Percentiles rank a stretch among this genome's conserved stretches.
These are phyloP conservation scores for Coenonympha arcania DNA, from an alignment of 2,888 invertebrate genomes.

Conservation along the genomic window DNA sequence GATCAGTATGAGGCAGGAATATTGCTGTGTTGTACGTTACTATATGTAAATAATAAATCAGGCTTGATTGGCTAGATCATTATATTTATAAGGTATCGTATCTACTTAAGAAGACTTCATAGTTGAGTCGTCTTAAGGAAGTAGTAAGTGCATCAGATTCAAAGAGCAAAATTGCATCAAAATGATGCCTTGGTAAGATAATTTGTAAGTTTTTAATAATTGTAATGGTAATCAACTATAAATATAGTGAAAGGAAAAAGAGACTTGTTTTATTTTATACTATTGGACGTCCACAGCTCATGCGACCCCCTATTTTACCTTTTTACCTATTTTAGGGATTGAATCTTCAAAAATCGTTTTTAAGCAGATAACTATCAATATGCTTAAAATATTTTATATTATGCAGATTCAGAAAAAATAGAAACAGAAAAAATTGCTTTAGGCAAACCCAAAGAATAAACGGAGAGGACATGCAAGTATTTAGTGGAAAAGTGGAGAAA, in stretches of 20 bases:
- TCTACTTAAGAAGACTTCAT: constrained; percentile 41
- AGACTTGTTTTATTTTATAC: constrained; percentile 16
- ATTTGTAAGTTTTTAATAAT: constrained; percentile 14
- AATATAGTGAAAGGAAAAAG: constrained; percentile 19
- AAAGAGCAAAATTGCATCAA: constrained; percentile 39
- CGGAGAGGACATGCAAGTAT: too few relatives aligned
- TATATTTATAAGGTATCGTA: constrained; percentile 51
- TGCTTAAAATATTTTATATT: too few relatives aligned
- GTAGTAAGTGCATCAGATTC: constrained; percentile 47
- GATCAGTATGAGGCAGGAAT: constrained; percentile 17
- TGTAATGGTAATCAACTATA: constrained; percentile 17
- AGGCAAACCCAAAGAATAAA: too few relatives aligned
- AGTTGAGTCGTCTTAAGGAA: constrained; percentile 28
- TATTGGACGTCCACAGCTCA: too few relatives aligned
- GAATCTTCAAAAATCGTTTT: too few relatives aligned
- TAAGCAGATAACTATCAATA: too few relatives aligned
- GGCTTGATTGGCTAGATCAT: constrained; percentile 21
- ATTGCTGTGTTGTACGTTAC: constrained; percentile 21
- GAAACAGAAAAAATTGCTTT: too few relatives aligned
- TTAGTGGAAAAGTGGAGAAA: too few relatives aligned
- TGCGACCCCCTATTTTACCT: too few relatives aligned
- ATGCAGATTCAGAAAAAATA: too few relatives aligned
- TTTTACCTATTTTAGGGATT: too few relatives aligned
- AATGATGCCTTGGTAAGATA: constrained; percentile 52
- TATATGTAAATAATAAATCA: constrained; percentile 39